phyloP scores from a whole-genome alignment of 2,797 vertebrate species.

The Clarias laeviceps region DNA sequence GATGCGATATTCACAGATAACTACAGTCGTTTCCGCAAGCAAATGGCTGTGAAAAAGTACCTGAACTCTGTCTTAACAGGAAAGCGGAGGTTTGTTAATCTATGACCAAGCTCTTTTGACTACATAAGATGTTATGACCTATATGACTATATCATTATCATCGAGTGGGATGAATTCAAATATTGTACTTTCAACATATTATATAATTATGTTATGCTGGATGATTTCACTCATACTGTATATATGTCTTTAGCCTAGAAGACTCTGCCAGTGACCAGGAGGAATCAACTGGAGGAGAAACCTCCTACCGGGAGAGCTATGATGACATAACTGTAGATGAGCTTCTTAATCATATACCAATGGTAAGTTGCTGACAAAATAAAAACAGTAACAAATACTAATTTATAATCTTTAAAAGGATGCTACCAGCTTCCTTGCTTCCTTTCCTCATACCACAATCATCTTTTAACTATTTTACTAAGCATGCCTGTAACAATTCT shows the following conservation, averaged over 20 bases:
- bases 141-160: neutral
- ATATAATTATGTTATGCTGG: neutral
- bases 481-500: neutral
- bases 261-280: slow-evolving; percentile 79
- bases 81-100: slow-evolving; percentile 84
- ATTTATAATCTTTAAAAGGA: neutral
- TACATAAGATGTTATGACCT: neutral
- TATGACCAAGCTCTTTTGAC: neutral
- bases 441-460: neutral
- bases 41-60: slow-evolving; percentile 97
- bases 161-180: neutral
- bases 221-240: slow-evolving; percentile 11
- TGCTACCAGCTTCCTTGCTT: neutral
- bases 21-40: slow-evolving; percentile 93
- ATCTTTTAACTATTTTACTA: neutral
- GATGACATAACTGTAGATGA: slow-evolving; percentile 80
- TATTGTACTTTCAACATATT: neutral
- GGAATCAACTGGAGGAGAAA: slow-evolving; percentile 79
- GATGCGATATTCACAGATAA: slow-evolving; percentile 96
- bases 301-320: slow-evolving; percentile 84
- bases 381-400: neutral
- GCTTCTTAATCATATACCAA: slow-evolving; percentile 80
- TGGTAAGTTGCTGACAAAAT: slow-evolving; percentile 74
- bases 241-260: slow-evolving; percentile 75
- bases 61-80: slow-evolving; percentile 90